A percentile compares a stretch with the other conserved stretches of the same genome.
These are phyloP conservation scores for Atrichornis clamosus DNA, from an alignment of 2,113 vertebrate species.

Conservation along the genomic window DNA sequence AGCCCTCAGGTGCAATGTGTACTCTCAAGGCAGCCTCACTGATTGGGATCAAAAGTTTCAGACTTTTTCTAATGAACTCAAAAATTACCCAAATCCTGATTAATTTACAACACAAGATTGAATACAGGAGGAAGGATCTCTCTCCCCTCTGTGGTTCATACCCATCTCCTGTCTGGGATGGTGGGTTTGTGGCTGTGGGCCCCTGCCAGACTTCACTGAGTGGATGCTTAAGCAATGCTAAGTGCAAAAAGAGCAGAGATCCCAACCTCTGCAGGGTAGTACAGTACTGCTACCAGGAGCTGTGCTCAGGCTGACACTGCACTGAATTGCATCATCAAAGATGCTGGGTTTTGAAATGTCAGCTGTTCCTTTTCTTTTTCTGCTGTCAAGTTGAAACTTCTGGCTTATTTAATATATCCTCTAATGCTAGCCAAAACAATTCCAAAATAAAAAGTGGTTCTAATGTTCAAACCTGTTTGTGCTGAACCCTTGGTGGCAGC, in stretches of 20 bases:
- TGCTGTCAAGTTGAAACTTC: background rate
- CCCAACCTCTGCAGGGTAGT: background rate
- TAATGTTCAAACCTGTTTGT: background rate
- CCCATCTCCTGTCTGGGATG: background rate
- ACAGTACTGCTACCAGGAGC: background rate
- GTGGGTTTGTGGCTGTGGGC: background rate
- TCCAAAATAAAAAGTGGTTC: background rate
- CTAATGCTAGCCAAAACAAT: background rate
- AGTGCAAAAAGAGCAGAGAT: background rate
- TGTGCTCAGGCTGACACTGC: background rate
- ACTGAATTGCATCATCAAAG: background rate
- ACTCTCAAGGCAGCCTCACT: background rate
- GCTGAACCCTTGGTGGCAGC: background rate
- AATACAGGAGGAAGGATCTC: background rate
- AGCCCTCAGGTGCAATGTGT: fast-evolving
- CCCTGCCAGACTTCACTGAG: background rate
- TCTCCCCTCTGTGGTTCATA: background rate
- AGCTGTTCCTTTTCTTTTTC: background rate
- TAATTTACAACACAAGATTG: background rate
- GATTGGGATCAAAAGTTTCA: background rate
- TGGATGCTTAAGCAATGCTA: background rate
- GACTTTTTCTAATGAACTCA: background rate
- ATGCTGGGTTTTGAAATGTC: background rate
- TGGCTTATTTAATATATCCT: background rate
- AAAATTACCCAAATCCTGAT: background rate